Evolutionary conservation across 2,888 invertebrate species (phyloP).

Genomic region (Kryphioiulus occultus): DNA sequence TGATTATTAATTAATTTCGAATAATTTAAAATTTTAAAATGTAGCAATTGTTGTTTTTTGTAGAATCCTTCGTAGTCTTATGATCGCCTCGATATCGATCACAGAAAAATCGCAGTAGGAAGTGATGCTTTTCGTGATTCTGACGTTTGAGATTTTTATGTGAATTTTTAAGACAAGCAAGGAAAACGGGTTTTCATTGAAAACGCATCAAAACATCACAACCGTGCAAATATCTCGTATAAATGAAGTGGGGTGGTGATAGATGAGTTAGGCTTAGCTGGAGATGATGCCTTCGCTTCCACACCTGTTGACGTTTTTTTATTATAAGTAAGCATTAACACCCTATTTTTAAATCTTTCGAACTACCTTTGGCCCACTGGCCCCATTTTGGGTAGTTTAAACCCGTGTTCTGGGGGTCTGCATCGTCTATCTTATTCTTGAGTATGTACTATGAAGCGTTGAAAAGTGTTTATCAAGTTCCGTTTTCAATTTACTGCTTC

Average conservation of each 20-base stretch:
- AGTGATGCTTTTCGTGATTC: neutral
- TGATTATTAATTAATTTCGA: too few relatives aligned
- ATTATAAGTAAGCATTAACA: constrained; percentile 14
- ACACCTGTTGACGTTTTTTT: constrained; percentile 21
- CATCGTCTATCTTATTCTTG: neutral
- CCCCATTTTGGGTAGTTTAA: neutral
- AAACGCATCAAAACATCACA: neutral
- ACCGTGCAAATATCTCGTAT: neutral
- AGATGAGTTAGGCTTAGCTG: neutral
- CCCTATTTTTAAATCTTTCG: constrained; percentile 31
- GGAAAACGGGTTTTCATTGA: neutral
- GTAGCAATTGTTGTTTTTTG: too few relatives aligned
- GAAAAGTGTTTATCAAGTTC: neutral
- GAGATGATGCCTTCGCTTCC: neutral
- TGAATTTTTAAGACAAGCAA: neutral
- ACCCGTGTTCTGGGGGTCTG: neutral
- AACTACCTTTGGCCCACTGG: constrained; percentile 29
- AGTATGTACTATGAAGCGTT: neutral
- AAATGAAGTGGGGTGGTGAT: neutral
- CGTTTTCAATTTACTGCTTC: neutral
- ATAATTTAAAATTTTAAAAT: too few relatives aligned
- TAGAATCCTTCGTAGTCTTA: too few relatives aligned
- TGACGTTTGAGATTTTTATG: neutral
- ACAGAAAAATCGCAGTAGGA: neutral
- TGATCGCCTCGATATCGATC: too few relatives aligned